Evolutionary conservation across 2,797 vertebrate species (phyloP).

Genomic region (Acanthis flammea): DNA sequence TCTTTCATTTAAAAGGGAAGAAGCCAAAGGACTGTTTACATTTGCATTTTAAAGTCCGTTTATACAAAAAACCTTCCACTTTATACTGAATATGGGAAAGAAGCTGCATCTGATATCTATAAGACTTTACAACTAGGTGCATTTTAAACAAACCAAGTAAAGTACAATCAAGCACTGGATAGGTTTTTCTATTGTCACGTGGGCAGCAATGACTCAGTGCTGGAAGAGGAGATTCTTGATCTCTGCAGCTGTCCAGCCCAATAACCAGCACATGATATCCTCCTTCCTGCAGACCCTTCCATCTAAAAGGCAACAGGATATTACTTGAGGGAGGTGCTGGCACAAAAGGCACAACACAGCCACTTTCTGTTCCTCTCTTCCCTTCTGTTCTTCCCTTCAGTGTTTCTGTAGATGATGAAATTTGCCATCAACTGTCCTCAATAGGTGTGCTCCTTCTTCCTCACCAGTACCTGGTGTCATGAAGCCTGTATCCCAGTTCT

Average conservation of each 20-base stretch:
- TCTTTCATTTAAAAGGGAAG: not conserved
- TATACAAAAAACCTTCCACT: not conserved
- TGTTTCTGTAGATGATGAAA: not conserved
- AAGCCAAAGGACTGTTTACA: not conserved
- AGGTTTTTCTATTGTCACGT: not conserved
- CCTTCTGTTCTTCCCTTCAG: not conserved
- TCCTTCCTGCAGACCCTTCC: not conserved
- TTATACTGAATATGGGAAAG: not conserved
- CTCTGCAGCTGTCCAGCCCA: not conserved
- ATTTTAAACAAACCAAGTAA: not conserved
- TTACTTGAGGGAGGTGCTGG: not conserved
- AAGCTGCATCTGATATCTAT: not conserved
- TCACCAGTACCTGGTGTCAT: not conserved
- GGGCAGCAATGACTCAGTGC: not conserved
- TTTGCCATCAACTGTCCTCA: not conserved
- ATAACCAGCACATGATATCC: not conserved
- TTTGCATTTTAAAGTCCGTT: slow-evolving; percentile 1
- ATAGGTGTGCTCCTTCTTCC: not conserved
- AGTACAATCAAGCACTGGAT: not conserved
- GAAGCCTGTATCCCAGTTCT: not conserved
- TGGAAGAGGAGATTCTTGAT: not conserved
- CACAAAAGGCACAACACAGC: not conserved
- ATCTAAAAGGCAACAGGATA: not conserved
- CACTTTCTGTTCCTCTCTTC: not conserved
- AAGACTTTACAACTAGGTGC: not conserved